Evolutionary conservation across 2,797 vertebrate species (phyloP), one percentile per base, ranked within the genome.

Genomic region (Ptychadena robeensis): DNA sequence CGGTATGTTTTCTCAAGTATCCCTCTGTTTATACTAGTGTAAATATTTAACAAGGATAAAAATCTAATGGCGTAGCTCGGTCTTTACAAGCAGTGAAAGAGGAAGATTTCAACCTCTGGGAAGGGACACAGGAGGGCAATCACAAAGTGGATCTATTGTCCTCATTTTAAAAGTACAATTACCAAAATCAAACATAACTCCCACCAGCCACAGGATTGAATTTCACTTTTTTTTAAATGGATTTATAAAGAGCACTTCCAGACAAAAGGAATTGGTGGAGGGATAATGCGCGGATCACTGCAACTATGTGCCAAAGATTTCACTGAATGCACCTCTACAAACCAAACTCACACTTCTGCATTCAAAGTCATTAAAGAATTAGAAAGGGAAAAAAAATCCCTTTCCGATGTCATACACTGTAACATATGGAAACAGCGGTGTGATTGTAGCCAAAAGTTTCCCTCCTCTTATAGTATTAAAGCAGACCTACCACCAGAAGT

Each of bases 21-120:
- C 63, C 80, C 67, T 1, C 73, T 70, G 65, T 75, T 68, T 68
- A 44, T 75, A 68, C 64, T n/a, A n/a, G 80, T 32, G 80, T 69
- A 76, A 76, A 82, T 82, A 82, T 82, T 82, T 82, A 73, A 68
- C 44, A 68, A 69, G 65, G 73, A 76, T 70, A 82, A 37, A 69
- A 68, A 69, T 69, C 34, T 75, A 69, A 82, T 76, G 25, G 53
- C 65, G 14, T 28, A 31, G 64, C 66, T 30, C 40, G 1, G 37
- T 57, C 40, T 68, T 67, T 68, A 67, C 40, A 65, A 66, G 74
- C 30, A 15, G 63, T 65, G 64, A 57, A 65, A 78, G 59, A 25
- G 9, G 9, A 59, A 30, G n/a, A 68, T 59, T 32, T 57, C 8
- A 31, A 25, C 11, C 35, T 30, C 37, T 78, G 75, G 75, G 75